Evolutionary conservation across 2,113 vertebrate genomes (phyloP), one percentile per base, ranked within the genome.

Genomic region (Amia ocellicauda): DNA sequence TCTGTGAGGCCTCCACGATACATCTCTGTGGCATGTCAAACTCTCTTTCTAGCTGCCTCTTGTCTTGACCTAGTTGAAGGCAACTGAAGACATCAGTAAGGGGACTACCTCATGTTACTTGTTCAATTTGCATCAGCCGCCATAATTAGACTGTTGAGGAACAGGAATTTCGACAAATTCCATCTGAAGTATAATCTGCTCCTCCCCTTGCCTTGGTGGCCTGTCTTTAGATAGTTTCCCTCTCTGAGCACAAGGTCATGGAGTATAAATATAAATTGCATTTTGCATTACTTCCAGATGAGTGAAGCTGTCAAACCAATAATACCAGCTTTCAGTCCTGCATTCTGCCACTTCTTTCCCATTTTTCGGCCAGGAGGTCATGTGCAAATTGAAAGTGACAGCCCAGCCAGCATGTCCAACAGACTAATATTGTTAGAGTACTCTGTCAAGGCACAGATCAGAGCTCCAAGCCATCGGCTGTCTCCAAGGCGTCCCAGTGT

Each of bases 261-360:
- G 88, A 86, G 90, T 91, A 93, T 94, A 96, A 94, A 95, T 93
- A 94, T 94, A 94, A 97, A 94, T 94, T 93, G 93, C 88, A 86
- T 96, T 94, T 94, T 94, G 90, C 93, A 93, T 98, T 97, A 97
- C 92, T 93, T 95, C 89, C 91, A 93, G 93, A 94, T 94, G 94
- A 95, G 91, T 94, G 95, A 94, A 97, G 89, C 94, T 97, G 96
- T 98, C 94, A 95, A 91, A 91, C 83, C 91, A 92, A 97, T 98
- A 93, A 96, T 91, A 88, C 88, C 84, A 92, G 93, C 93, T 89
- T 97, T 98, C 94, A 95, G 91, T 92, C 81, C 90, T 79, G 78
- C 89, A 86, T 92, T 96, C 92, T 94, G 90, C 90, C 93, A 95
- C 93, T 93, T 94, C 91, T 91, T 88, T 82, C 92, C 91, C 88